Evolutionary conservation across 2,888 invertebrate genomes (phyloP), one percentile per base, ranked within the genome.

Genomic region (Apamea epomidion): DNA sequence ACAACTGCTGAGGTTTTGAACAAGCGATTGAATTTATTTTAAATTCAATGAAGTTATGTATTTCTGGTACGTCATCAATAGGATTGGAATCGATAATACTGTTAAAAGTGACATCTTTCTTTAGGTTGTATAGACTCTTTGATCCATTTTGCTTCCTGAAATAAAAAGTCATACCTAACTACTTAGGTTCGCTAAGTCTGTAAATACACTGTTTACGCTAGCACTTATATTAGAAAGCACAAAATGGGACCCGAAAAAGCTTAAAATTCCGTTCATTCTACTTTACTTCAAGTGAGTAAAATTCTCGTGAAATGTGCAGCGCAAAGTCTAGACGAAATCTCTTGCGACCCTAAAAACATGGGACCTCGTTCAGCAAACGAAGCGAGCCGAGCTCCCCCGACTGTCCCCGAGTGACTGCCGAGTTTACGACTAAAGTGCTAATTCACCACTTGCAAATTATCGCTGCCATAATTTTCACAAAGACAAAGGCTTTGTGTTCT

Each of bases 401-500:
- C 37, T 42, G n/a, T 64, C 10, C 14, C 80, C 77, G 76, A 85
- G 54, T 45, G 65, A 65, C 64, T 45, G 29, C 58, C 42, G 73
- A 80, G 58, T 64, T 62, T 77, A 74, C 68, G 82, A 78, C 68
- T 76, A 81, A 83, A 83, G 81, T 81, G 80, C 80, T 88, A 86
- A 84, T 83, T 83, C 81, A 81, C 82, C 76, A 85, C 81, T 87
- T 81, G 88, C 86, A 89, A 90, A 90, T 88, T 88, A 91, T 90
- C 82, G 83, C 81, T 70, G 82, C 85, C 86, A 87, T 90, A 86
- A 88, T 84, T 85, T 87, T 79, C 82, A 87, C 87, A 89, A 88
- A 89, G 85, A 91, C 88, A 90, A 89, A 87, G 83, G 76, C 86
- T 89, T 90, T 90, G 89, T 90, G 85, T 84, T 82, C 65, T 83